Base-by-base conservation (phyloP, 2,888 invertebrate genomes). In the Metacarcinus magister region DNA sequence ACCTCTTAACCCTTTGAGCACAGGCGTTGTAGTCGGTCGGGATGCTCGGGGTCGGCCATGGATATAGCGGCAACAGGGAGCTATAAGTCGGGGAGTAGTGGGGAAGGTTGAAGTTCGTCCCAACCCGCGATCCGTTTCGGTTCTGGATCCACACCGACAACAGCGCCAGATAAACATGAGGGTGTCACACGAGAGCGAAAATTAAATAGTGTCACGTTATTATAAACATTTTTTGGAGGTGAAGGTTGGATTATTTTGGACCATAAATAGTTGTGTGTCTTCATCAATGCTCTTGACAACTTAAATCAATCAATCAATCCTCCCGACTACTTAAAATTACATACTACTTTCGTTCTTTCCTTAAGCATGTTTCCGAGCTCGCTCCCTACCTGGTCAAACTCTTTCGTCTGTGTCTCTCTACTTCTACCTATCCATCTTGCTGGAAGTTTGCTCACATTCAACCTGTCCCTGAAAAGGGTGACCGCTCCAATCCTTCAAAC, bases 1-100 rank as follows among this genome's bases (percentile, higher is more conserved):
- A 67, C 94, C 82, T 90, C n/a, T 89, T 95, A 95, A 95, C 95
- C 95, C 95, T 95, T 95, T 95, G 92, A 95, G 92, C 82, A 82
- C 95, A 32, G 28, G 46, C 75, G 90, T 54, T 23, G 75, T n/a
- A 75, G 94, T 39, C 82, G 23, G 60, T 48, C 44, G 91, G 90
- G 43, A 43, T 54, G 93, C 54, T 39, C 60, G 75, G 75, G 67
- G 60, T 67, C 75, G 75, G 54, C 39, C 32, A 23, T 93, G 67
- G 39, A 93, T 93, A 93, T 93, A 39, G 32, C 39, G 44, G 16
- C 44, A 60, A 93, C 39, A 93, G 67, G 44, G 43, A 60, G 4
- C 32, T 39, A 93, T 93, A 75, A 67, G 39, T 39, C 19, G 32
- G 32, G 32, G 67, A 67, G 67, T 4, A 23, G 23, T 4, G 67